Evolutionary conservation across 2,797 vertebrate species (phyloP), one percentile per base, ranked within the genome.

Genomic region (Scomberomorus guttatus): DNA sequence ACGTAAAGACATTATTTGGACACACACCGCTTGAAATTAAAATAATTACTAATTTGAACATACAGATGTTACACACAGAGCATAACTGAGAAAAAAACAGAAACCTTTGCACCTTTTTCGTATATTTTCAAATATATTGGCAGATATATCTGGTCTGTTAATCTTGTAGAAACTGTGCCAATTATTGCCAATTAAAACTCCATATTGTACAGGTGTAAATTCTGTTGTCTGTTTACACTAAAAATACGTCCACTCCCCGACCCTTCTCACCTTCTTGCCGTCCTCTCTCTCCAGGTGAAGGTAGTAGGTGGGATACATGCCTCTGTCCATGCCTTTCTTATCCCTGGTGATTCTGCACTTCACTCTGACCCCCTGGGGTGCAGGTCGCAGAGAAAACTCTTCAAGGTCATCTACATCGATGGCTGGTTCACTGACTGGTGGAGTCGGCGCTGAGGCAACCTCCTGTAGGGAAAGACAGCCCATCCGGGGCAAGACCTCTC

Each of bases 301-400:
- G 90, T 99, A 99, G 94, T 99, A 99, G 72, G 98, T 99, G 72
- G 98, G 98, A 87, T 99, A 99, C 97, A 99, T 99, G 92, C 98
- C 98, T 89, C 98, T 93, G 92, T 99, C 98, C 98, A 99, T 99
- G 79, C 98, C 98, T 90, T 99, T 99, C 94, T 99, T 99, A 92
- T 99, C 98, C 87, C 98, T 94, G 17, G 98, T 98, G 93, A 99
- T 99, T 86, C 98, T 96, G 93, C 98, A 99, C 92, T 99, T 99
- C 83, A 99, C 95, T 57, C 98, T 95, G 85, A 97, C 94, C 0
- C 97, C 97, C 92, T 99, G 98, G 1, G 97, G 97, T 14, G 98
- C 97, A 0, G 98, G 98, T 83, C 97, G 95, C 85, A 97, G 86
- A 0, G 95, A 96, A 90, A 99, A 99, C 91, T 99, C 98, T 86